Conservation (phyloP, 2,113 vertebrate species). For the Percopsis transmontana region DNA sequence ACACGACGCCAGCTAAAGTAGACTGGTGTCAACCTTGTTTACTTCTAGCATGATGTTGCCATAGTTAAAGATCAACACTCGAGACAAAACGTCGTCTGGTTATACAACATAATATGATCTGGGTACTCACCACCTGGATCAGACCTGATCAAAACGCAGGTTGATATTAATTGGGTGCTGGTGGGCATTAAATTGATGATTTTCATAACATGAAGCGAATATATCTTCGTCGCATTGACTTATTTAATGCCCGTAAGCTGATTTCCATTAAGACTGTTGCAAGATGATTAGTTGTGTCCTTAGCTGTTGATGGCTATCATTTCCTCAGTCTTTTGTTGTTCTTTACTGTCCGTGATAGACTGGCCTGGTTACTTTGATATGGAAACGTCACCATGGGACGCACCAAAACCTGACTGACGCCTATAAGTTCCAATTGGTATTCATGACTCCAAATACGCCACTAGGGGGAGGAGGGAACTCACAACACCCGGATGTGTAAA, state of each 20-base stretch:
- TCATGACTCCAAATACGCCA: background rate
- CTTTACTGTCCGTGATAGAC: slow-evolving; percentile 76
- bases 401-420: slow-evolving; percentile 48
- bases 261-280: slow-evolving; percentile 56
- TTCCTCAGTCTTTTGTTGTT: slow-evolving; percentile 77
- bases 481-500: slow-evolving; percentile 85
- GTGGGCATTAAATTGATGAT: slow-evolving; percentile 36
- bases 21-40: slow-evolving; percentile 34
- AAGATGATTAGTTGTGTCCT: slow-evolving; percentile 37
- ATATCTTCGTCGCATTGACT: slow-evolving; percentile 6
- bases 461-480: slow-evolving; percentile 9
- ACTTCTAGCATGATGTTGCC: background rate
- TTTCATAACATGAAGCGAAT: slow-evolving; percentile 8
- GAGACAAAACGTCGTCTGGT: background rate
- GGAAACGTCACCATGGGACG: slow-evolving; percentile 72
- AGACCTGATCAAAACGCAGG: slow-evolving; percentile 56
- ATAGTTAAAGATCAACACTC: background rate
- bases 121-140: slow-evolving; percentile 75
- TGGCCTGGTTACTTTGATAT: slow-evolving; percentile 71
- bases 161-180: slow-evolving; percentile 28
- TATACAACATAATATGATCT: background rate
- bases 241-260: background rate
- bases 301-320: slow-evolving; percentile 59
- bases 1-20: slow-evolving; percentile 36
- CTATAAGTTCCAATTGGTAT: slow-evolving; percentile 46